Evolutionary conservation across 2,797 vertebrate species (phyloP), one percentile per base, ranked within the genome.

Genomic region (Rhyacichthys aspro): DNA sequence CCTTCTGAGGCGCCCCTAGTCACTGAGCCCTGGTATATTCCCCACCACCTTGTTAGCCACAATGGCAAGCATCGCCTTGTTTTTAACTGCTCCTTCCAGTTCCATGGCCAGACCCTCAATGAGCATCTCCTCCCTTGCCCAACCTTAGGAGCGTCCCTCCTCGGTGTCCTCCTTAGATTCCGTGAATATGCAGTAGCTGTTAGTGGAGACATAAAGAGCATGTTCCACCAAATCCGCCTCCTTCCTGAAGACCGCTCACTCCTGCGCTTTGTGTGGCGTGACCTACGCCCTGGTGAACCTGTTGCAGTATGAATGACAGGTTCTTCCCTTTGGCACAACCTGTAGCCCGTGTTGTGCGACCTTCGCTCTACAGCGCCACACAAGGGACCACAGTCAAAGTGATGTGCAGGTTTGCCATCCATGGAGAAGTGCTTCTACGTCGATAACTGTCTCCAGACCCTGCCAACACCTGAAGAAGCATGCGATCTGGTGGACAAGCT

Each of bases 91-190:
- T n/a, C n/a, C n/a, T n/a, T n/a, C n/a, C n/a, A n/a, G n/a, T n/a
- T n/a, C n/a, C n/a, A n/a, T n/a, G 41, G 44, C n/a, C 44, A 46
- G 44, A 46, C 11, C 18, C 16, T 46, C 9, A 46, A 47, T 28
- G 18, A 47, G 19, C 19, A 23, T 23, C 19, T 23, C 19, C 19
- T 23, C 2, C 19, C 19, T 23, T 2, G 19, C 19, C 45, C 45
- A 3, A 23, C 45, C 1, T 17, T 47, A 1, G 34, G 37, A 23
- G 41, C 41, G 14, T 15, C 14, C 41, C 41, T 43, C 41, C 2
- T 43, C 8, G 41, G 41, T 16, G 41, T 43, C 41, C 41, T 43
- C 14, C 41, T 18, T 9, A 44, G 43, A 16, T 44, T 18, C 15
- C 16, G 43, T 11, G 16, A 44, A 3, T 16, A 44, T 16, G 1